Percentiles rank a stretch among this genome's conserved stretches.
Evolutionary conservation across 2,888 invertebrate species (phyloP).

Genomic region (Lordiphosa fenestrarum): DNA sequence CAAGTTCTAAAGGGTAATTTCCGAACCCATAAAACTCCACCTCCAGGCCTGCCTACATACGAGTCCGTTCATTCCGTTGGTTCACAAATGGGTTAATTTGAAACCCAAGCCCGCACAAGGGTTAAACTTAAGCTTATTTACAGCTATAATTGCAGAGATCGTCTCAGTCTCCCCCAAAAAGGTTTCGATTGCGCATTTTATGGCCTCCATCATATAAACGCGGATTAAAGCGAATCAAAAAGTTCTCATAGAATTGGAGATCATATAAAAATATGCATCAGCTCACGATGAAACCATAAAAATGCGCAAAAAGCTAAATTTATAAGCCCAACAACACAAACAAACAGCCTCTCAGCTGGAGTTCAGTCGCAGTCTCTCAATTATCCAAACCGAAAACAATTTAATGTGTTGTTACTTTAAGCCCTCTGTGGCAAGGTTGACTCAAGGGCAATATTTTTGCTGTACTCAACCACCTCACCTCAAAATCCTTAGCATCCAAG

Average conservation of each 20-base stretch:
- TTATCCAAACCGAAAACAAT: constrained; percentile 3
- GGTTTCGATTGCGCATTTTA: constrained; percentile 40
- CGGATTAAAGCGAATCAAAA: constrained; percentile 23
- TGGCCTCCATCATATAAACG: constrained; percentile 25
- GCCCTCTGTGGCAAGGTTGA: constrained; percentile 46
- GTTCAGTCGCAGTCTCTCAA: constrained; percentile 15
- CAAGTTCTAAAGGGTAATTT: too few relatives aligned
- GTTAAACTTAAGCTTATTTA: constrained; percentile 31
- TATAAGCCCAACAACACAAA: constrained; percentile 5
- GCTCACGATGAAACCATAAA: constrained; percentile 25
- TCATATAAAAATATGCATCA: constrained; percentile 14
- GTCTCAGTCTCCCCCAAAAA: constrained; percentile 6
- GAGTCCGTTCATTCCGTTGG: too few relatives aligned
- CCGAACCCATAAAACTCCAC: too few relatives aligned
- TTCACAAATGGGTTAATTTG: not conserved
- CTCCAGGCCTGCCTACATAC: too few relatives aligned
- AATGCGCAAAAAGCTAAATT: constrained; percentile 28
- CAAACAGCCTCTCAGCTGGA: constrained; percentile 8
- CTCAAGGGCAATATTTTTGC: constrained; percentile 31
- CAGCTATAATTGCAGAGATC: constrained; percentile 13
- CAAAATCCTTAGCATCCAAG: constrained; percentile 83
- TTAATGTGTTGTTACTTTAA: constrained; percentile 13
- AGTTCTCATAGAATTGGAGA: constrained; percentile 9
- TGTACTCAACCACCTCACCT: constrained; percentile 82
- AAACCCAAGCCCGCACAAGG: constrained; percentile 21